Conservation (phyloP, 1,140 invertebrate genomes). For the Zaprionus inermis region DNA sequence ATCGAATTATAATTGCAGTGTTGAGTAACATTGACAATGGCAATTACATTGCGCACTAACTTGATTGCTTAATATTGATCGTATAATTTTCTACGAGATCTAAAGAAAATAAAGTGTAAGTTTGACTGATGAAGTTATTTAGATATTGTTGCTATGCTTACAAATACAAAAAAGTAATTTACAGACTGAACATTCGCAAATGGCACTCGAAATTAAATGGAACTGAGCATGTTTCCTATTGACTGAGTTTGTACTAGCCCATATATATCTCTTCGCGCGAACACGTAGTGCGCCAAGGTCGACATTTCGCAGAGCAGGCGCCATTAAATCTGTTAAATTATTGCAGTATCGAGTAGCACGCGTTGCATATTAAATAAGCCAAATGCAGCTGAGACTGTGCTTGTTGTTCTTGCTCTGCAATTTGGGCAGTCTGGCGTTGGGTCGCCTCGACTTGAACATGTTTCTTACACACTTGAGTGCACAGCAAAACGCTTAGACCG, state of each 20-base stretch:
- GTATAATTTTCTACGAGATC: no score
- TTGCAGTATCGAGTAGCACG: constrained; percentile 20
- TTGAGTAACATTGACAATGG: background rate
- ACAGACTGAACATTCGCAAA: no score
- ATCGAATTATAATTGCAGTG: background rate
- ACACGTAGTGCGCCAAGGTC: constrained; percentile 1
- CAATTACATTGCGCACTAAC: background rate
- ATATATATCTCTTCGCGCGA: background rate
- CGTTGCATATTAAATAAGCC: constrained; percentile 45
- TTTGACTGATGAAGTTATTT: no score
- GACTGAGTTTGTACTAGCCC: background rate
- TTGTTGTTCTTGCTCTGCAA: constrained; percentile 6
- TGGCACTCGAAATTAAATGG: no score
- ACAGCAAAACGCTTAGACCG: constrained; percentile 13
- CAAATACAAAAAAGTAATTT: no score
- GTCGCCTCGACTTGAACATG: constrained; percentile 27
- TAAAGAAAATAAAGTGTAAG: no score
- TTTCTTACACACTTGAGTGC: constrained; percentile 32
- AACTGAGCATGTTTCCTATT: background rate
- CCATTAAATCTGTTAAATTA: constrained; percentile 27
- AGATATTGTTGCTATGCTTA: no score
- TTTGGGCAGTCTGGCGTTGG: constrained; percentile 23
- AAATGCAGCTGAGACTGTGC: constrained; percentile 29
- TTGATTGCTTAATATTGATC: background rate
- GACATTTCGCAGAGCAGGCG: background rate